Percentiles rank a stretch among this genome's conserved stretches.
Evolutionary conservation across 2,113 vertebrate genomes (phyloP).

Genomic region (Arizona elegans): DNA sequence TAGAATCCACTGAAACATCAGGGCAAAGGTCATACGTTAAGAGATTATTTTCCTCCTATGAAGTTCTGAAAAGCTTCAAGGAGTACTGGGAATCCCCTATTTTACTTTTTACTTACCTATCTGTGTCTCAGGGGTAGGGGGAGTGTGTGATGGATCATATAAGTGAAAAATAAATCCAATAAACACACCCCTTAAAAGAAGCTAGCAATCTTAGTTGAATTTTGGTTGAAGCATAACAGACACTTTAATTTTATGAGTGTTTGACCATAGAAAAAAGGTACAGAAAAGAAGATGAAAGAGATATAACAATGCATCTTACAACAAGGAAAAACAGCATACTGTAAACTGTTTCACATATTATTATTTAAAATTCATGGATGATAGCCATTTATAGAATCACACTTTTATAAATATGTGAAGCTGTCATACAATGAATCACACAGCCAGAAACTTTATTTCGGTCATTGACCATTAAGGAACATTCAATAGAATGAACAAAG

Average conservation of each 20-base stretch:
- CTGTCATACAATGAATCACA: not conserved
- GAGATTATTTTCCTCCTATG: constrained; percentile 7
- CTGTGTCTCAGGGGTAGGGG: not conserved
- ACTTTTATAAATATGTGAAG: not conserved
- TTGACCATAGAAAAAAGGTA: not conserved
- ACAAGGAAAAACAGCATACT: not conserved
- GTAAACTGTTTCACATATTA: not conserved
- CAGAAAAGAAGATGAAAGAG: not conserved
- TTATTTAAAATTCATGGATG: not conserved
- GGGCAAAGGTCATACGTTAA: not conserved
- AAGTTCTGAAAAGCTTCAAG: not conserved
- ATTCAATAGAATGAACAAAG: not conserved
- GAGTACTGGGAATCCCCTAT: not conserved
- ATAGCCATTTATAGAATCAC: not conserved
- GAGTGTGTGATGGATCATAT: not conserved
- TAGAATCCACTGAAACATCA: not conserved
- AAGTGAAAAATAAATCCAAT: not conserved
- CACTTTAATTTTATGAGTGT: not conserved
- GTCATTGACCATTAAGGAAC: not conserved
- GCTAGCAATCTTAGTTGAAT: not conserved
- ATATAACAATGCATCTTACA: not conserved
- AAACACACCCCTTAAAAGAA: not conserved
- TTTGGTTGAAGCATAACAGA: not conserved
- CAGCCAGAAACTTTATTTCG: not conserved
- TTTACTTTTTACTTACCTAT: not conserved